Percentiles rank a stretch among this genome's conserved stretches.
These are phyloP conservation scores for Pantherophis guttatus DNA, from an alignment of 2,113 vertebrate species.

Conservation along the genomic window DNA sequence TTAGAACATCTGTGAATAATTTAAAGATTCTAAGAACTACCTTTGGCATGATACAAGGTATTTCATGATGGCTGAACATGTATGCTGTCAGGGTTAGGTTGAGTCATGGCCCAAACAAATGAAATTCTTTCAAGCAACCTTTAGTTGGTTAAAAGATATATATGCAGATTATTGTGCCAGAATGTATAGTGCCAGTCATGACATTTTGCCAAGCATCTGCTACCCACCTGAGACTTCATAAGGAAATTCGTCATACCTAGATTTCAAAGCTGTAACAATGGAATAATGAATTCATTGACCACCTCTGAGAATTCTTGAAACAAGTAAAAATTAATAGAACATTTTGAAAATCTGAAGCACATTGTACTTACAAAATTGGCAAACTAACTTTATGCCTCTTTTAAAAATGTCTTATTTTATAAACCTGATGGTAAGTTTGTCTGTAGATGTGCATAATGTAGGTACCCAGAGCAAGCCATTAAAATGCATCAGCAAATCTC, in stretches of 20 bases:
- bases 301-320: neutral
- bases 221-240: neutral
- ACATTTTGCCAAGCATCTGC: neutral
- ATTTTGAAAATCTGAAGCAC: neutral
- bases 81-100: neutral
- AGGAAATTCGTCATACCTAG: neutral
- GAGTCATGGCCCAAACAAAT: neutral
- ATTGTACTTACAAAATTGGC: neutral
- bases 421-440: neutral
- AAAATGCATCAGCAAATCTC: neutral
- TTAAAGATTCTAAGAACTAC: neutral
- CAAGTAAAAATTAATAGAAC: slow-evolving; percentile 9
- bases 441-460: neutral
- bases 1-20: neutral
- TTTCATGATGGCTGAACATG: neutral
- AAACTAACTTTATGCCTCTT: neutral
- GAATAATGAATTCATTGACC: neutral
- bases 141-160: neutral
- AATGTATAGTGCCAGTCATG: neutral
- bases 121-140: neutral
- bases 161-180: neutral
- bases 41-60: neutral
- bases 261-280: neutral
- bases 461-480: neutral
- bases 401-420: slow-evolving; percentile 4